Evolutionary conservation across 53 echinoderm and acorn worm species (phyloP).

Genomic region (Paracentrotus lividus): DNA sequence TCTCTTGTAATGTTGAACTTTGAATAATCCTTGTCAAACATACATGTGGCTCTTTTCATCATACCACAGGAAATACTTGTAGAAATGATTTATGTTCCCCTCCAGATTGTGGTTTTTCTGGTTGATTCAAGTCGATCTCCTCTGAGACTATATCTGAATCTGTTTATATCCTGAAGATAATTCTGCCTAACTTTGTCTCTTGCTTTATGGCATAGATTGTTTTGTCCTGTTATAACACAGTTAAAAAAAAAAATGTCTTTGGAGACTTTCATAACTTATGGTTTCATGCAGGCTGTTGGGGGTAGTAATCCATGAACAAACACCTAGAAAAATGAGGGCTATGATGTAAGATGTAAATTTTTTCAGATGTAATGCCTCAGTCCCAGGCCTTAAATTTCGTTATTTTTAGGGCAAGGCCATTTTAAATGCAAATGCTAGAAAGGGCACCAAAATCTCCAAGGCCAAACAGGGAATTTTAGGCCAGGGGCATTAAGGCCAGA

Average conservation of each 20-base stretch:
- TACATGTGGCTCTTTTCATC: not conserved
- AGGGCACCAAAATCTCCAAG: not conserved
- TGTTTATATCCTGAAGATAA: conserved; percentile 35
- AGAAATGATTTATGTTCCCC: conserved; percentile 35
- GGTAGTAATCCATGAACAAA: not conserved
- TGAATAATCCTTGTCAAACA: not conserved
- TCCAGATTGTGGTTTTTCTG: conserved; percentile 31
- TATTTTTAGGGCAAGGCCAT: not conserved
- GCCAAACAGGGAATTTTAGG: not conserved
- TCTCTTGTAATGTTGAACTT: not conserved
- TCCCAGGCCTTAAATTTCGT: not conserved
- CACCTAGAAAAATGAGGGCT: not conserved
- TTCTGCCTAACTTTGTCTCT: not conserved
- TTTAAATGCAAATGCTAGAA: not conserved
- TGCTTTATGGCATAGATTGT: not conserved
- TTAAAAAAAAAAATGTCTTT: not conserved
- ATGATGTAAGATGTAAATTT: not conserved
- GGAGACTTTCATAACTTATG: conserved; percentile 2
- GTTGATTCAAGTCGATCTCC: not conserved
- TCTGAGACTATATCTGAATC: not conserved
- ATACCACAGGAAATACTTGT: conserved; percentile 12
- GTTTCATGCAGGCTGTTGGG: not conserved
- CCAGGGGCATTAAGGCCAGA: not conserved
- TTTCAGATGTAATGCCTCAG: not conserved
- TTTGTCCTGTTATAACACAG: conserved; percentile 35